A percentile compares a stretch with the other conserved stretches of the same genome.
These are phyloP conservation scores for Ylistrum balloti DNA, from an alignment of 1,140 invertebrate species.

Conservation along the genomic window DNA sequence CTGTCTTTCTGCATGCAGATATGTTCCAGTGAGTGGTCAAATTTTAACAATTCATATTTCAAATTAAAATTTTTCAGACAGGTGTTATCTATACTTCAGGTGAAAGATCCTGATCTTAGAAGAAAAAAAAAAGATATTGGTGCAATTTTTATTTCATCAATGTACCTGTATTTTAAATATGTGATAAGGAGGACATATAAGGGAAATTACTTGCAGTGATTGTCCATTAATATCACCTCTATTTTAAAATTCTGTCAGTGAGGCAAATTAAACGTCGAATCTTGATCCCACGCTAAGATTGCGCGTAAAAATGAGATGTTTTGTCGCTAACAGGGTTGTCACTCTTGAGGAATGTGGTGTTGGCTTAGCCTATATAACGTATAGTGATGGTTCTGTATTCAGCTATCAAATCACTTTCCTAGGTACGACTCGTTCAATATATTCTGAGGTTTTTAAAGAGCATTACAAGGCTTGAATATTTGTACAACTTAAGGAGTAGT, in stretches of 20 bases:
- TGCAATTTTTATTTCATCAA: neutral
- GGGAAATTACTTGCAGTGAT: neutral
- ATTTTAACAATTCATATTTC: no score
- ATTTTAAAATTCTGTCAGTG: slow-evolving; percentile 29
- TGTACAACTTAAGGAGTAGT: neutral
- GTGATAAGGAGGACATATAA: neutral
- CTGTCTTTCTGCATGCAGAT: no score
- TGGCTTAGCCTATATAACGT: neutral
- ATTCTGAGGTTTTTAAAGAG: slow-evolving; percentile 13
- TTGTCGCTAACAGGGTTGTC: neutral
- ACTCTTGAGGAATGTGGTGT: neutral
- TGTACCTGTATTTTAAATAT: slow-evolving; percentile 11
- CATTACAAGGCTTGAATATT: neutral
- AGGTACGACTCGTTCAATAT: slow-evolving; percentile 33
- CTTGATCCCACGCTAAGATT: slow-evolving; percentile 32
- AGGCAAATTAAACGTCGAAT: neutral
- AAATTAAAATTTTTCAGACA: no score
- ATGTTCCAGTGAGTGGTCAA: no score
- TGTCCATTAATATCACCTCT: slow-evolving; percentile 5
- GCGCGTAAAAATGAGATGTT: slow-evolving; percentile 9
- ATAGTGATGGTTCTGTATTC: neutral
- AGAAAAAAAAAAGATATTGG: no score
- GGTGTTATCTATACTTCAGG: no score
- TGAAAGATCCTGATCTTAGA: no score
- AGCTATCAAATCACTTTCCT: neutral